Conservation (phyloP, 1,140 invertebrate species). For the Aleiodes sp. region DNA sequence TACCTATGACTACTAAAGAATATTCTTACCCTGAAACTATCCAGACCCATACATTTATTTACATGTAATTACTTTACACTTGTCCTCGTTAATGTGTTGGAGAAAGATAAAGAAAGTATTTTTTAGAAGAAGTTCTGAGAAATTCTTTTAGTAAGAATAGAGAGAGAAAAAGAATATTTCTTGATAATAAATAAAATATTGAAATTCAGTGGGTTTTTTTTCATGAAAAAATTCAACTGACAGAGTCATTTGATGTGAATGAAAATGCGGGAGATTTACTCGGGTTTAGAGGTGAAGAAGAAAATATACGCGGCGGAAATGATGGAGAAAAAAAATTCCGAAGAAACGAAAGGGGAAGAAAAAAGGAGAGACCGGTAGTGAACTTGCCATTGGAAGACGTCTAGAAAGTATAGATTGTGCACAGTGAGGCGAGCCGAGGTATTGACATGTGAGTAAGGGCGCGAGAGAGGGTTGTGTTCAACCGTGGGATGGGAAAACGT, state of each 20-base stretch:
- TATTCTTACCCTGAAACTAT: constrained; percentile 39
- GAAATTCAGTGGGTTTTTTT: neutral
- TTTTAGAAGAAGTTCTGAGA: neutral
- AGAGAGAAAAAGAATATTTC: too few species aligned
- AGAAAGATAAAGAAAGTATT: neutral
- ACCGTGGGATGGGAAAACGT: constrained; percentile 1
- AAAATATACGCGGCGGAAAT: neutral
- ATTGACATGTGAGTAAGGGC: constrained; percentile 35
- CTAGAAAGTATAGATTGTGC: constrained; percentile 20
- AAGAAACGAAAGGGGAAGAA: neutral
- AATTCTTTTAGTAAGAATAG: neutral
- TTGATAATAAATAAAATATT: too few species aligned
- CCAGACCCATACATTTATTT: constrained; percentile 56
- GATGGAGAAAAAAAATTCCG: neutral
- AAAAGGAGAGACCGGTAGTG: constrained; percentile 13
- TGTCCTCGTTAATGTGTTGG: neutral
- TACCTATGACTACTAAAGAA: neutral
- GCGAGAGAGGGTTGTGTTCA: constrained; percentile 11
- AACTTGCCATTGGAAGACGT: constrained; percentile 27
- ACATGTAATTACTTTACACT: constrained; percentile 51
- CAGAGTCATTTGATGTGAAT: neutral
- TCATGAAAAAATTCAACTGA: neutral
- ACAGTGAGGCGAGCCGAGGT: constrained; percentile 31
- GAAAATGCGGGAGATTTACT: constrained; percentile 6
- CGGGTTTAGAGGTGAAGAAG: neutral